phyloP scores from a whole-genome alignment of 2,888 invertebrate genomes.

The Ormyrus labotus region DNA sequence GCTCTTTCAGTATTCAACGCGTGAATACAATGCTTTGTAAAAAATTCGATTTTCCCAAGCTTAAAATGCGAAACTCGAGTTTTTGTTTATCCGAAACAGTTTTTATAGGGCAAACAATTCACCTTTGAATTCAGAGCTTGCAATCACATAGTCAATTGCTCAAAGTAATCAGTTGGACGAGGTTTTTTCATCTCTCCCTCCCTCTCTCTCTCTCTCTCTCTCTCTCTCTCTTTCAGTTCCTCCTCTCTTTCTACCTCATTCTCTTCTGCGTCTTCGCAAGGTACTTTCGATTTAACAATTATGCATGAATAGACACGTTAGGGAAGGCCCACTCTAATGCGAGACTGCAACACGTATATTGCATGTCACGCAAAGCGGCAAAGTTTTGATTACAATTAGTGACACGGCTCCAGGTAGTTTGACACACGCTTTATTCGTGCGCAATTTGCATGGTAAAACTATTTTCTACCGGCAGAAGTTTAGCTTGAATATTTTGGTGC shows the following conservation, averaged over 20 bases:
- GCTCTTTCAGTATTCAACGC: no score
- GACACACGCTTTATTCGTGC: slow-evolving; percentile 46
- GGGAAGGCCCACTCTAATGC: slow-evolving; percentile 26
- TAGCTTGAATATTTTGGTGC: neutral
- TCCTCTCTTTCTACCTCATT: neutral
- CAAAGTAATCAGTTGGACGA: slow-evolving; percentile 3
- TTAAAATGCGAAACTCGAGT: neutral
- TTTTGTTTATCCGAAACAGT: neutral
- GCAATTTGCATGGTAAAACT: slow-evolving; percentile 42
- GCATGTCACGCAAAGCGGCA: slow-evolving; percentile 43
- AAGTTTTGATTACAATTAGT: slow-evolving; percentile 57
- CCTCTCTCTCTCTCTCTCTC: neutral
- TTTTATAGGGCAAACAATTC: neutral
- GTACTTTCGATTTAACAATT: slow-evolving; percentile 13
- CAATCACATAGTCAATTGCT: slow-evolving; percentile 5
- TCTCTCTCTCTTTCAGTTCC: neutral
- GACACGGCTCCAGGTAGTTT: slow-evolving; percentile 24
- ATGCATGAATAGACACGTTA: neutral
- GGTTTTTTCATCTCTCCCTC: neutral
- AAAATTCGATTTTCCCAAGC: no score
- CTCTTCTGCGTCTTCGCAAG: neutral
- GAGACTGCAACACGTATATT: slow-evolving; percentile 50
- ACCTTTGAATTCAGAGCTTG: slow-evolving; percentile 1
- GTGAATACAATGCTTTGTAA: no score
- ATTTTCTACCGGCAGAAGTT: neutral